Percentiles rank a stretch among this genome's conserved stretches.
These are phyloP conservation scores for Crocuta crocuta DNA, from an alignment of 2,113 vertebrate genomes.

Conservation along the genomic window DNA sequence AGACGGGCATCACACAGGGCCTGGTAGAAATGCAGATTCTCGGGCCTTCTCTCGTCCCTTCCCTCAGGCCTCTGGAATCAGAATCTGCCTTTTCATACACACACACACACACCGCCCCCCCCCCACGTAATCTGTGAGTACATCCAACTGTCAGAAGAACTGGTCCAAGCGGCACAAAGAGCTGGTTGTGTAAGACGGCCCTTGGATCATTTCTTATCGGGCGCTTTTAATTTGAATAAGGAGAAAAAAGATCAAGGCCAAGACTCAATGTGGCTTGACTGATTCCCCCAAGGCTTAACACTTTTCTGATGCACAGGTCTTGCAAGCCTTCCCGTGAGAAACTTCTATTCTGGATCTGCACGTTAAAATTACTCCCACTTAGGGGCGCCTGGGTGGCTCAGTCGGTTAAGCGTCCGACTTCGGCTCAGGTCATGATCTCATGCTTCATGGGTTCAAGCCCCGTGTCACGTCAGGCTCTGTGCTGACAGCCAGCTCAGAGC, in stretches of 20 bases:
- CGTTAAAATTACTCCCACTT: constrained; percentile 13
- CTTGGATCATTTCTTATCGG: background rate
- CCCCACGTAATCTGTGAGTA: background rate
- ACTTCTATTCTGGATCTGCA: background rate
- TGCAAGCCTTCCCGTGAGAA: background rate
- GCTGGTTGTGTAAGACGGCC: background rate
- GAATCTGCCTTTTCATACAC: background rate
- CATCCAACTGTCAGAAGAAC: background rate
- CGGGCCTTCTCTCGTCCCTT: background rate
- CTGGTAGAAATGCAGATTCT: background rate
- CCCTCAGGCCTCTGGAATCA: background rate
- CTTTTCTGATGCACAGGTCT: background rate
- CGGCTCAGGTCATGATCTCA: too few relatives aligned
- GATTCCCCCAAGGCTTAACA: background rate
- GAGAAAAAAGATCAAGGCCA: background rate
- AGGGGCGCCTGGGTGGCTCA: background rate
- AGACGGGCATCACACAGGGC: too few relatives aligned
- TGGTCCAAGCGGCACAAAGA: background rate
- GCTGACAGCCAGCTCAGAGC: too few relatives aligned
- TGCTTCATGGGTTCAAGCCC: too few relatives aligned
- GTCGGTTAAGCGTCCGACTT: too few relatives aligned
- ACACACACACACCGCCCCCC: too few relatives aligned
- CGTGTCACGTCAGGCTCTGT: too few relatives aligned
- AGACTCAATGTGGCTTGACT: background rate
- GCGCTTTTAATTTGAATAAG: background rate